A percentile compares a stretch with the other conserved stretches of the same genome.
Evolutionary conservation across 2,113 vertebrate genomes (phyloP).

Genomic region (Nothocercus nigrocapillus): DNA sequence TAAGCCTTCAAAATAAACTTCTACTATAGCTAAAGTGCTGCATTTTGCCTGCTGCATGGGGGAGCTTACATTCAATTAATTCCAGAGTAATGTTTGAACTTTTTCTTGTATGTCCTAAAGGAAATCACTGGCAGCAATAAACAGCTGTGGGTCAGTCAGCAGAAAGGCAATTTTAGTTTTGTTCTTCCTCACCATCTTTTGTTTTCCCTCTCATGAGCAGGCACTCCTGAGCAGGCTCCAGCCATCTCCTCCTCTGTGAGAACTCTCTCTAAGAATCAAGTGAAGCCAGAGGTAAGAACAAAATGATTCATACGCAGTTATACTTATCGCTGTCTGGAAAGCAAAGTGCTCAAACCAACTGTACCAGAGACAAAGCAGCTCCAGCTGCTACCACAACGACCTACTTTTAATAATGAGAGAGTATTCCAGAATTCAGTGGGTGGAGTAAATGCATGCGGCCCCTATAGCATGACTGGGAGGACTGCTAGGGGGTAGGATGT

Average conservation of each 20-base stretch:
- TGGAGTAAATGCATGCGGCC: background rate
- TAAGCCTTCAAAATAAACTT: background rate
- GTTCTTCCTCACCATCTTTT: background rate
- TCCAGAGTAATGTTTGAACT: background rate
- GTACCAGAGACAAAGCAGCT: background rate
- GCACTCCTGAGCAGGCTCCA: background rate
- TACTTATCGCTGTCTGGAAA: background rate
- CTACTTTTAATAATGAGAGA: background rate
- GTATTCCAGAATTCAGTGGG: background rate
- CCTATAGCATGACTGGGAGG: background rate
- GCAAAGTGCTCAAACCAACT: background rate
- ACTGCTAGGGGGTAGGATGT: background rate
- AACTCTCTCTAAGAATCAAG: background rate
- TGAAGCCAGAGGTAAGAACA: background rate
- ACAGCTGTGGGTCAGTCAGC: background rate
- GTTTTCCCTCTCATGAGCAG: conserved; percentile 3
- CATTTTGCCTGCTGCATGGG: background rate
- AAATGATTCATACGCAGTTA: background rate
- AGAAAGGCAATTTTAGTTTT: background rate
- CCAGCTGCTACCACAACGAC: background rate
- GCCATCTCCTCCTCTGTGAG: background rate
- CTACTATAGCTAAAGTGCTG: background rate
- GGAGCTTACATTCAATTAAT: background rate
- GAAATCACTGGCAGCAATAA: background rate
- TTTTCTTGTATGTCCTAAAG: background rate